Evolutionary conservation across 2,888 invertebrate genomes (phyloP).

Genomic region (Parnassius glacialis): DNA sequence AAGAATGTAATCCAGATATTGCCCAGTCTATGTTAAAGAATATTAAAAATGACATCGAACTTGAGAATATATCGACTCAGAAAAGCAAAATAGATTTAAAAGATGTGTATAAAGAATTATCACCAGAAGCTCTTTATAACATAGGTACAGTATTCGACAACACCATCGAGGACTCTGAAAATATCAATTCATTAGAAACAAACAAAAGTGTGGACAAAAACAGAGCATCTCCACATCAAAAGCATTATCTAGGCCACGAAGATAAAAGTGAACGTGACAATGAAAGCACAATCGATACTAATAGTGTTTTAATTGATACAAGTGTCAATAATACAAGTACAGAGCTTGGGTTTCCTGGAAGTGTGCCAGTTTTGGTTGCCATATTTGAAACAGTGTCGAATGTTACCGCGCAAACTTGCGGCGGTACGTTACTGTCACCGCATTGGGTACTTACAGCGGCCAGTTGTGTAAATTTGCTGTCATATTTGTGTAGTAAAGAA

Average conservation of each 20-base stretch:
- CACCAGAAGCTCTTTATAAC: conserved; percentile 23
- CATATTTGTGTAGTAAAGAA: conserved; percentile 27
- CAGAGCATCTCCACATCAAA: neutral
- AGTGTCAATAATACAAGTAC: neutral
- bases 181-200: conserved; percentile 6
- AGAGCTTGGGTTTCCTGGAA: conserved; percentile 2
- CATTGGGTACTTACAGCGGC: conserved; percentile 50
- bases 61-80: neutral
- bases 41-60: conserved; percentile 12
- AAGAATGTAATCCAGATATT: conserved; percentile 5
- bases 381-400: conserved; percentile 53
- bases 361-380: conserved; percentile 36
- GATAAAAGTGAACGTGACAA: conserved; percentile 3
- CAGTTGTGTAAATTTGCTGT: conserved; percentile 45
- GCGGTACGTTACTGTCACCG: conserved; percentile 43
- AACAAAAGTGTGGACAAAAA: neutral
- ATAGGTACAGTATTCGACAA: conserved; percentile 21
- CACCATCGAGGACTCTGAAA: conserved; percentile 17
- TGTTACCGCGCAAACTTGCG: conserved; percentile 53
- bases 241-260: neutral
- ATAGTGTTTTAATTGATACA: neutral
- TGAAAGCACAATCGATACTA: conserved; percentile 4
- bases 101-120: conserved; percentile 16
- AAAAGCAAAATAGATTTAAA: neutral
- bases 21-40: conserved; percentile 10